These are phyloP conservation scores for Acestrorhynchus altus DNA, from an alignment of 2,797 vertebrate species.

Conservation along the genomic window DNA sequence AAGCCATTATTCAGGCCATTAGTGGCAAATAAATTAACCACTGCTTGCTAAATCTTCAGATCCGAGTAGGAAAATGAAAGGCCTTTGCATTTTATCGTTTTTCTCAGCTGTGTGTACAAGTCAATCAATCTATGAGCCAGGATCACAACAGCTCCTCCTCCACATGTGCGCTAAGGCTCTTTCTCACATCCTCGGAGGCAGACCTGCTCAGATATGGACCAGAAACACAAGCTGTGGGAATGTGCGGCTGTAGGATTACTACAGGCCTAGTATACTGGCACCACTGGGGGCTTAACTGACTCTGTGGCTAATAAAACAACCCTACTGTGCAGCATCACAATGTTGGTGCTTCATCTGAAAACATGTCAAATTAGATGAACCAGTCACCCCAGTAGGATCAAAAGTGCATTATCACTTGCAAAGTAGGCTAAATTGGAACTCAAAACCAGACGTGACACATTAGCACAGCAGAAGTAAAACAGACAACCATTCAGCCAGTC, in stretches of 20 bases:
- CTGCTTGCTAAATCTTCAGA: neutral
- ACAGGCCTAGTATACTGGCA: conserved; percentile 2
- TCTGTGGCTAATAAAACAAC: conserved; percentile 3
- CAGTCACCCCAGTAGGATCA: neutral
- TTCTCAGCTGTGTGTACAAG: conserved; percentile 1
- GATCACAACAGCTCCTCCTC: neutral
- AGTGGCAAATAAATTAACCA: conserved; percentile 14
- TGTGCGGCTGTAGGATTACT: neutral
- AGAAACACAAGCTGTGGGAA: neutral
- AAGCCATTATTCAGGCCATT: neutral
- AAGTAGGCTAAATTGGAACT: neutral
- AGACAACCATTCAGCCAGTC: neutral
- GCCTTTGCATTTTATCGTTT: conserved; percentile 10
- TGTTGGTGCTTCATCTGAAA: neutral
- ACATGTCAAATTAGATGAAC: neutral
- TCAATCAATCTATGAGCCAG: conserved; percentile 4
- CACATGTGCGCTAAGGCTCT: neutral
- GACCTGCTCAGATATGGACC: neutral
- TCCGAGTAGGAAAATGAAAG: conserved; percentile 2
- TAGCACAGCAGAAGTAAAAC: neutral
- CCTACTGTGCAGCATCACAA: neutral
- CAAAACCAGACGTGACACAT: neutral
- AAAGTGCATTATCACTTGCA: neutral
- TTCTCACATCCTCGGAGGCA: neutral
- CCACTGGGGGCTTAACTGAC: neutral